phyloP scores from a whole-genome alignment of 2,797 vertebrate species.

The Ctenopoma multispine region DNA sequence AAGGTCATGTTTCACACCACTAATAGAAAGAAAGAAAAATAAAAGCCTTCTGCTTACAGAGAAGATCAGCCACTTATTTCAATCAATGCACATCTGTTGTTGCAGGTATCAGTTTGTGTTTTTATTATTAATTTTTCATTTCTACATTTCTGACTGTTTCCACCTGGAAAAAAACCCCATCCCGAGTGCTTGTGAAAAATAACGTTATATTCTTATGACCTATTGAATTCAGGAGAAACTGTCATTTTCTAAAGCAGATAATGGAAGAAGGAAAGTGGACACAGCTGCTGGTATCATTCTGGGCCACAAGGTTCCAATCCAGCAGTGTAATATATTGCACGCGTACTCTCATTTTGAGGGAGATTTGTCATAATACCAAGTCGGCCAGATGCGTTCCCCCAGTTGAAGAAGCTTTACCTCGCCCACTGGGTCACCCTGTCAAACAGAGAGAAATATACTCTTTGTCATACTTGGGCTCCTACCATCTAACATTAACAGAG shows the following conservation, averaged over 20 bases:
- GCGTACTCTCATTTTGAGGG: conserved; percentile 79
- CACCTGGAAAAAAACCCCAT: background rate
- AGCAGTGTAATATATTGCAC: conserved; percentile 79
- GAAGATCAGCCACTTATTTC: background rate
- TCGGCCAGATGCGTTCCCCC: conserved; percentile 75
- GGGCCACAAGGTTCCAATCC: conserved; percentile 75
- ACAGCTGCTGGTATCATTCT: conserved; percentile 72
- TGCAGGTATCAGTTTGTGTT: background rate
- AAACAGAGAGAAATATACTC: conserved; percentile 74
- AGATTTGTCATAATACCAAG: conserved; percentile 86
- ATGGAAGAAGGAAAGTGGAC: conserved; percentile 66
- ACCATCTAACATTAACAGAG: conserved; percentile 56
- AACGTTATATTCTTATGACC: conserved; percentile 27
- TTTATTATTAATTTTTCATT: background rate
- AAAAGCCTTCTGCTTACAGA: background rate
- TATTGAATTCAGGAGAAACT: conserved; percentile 30
- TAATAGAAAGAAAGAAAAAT: background rate
- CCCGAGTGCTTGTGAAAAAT: conserved; percentile 17
- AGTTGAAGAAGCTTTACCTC: conserved; percentile 75
- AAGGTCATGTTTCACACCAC: conserved; percentile 8
- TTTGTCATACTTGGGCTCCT: conserved; percentile 68
- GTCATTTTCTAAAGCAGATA: conserved; percentile 61
- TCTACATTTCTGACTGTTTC: background rate
- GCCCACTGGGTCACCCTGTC: conserved; percentile 80
- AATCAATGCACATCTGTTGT: background rate